Percentiles rank a stretch among this genome's conserved stretches.
Conservation (phyloP, 2,888 invertebrate genomes). For the Tholera decimalis region DNA sequence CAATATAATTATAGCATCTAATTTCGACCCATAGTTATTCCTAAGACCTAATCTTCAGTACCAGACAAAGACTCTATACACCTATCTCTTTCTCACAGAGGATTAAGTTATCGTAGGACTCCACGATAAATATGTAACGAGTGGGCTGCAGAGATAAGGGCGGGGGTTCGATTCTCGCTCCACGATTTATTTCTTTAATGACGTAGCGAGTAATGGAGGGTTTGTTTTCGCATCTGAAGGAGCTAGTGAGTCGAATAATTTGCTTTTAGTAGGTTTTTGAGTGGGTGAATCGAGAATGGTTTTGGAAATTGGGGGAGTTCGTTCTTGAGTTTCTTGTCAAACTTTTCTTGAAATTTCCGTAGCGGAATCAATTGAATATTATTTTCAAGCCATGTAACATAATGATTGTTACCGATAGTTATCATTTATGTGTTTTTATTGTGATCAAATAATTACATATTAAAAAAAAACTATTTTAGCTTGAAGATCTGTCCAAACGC, state of each 20-base stretch:
- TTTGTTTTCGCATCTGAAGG: conserved; percentile 58
- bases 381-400: neutral
- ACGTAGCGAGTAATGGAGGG: conserved; percentile 58
- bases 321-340: neutral
- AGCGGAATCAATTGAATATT: neutral
- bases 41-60: neutral
- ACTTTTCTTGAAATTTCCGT: neutral
- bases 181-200: conserved; percentile 65
- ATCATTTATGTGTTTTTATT: no score
- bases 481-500: no score
- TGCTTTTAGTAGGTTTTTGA: conserved; percentile 54
- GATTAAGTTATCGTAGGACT: conserved; percentile 66
- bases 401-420: neutral
- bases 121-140: conserved; percentile 66
- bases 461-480: no score
- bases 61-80: conserved; percentile 42
- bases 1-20: neutral
- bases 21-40: neutral
- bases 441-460: no score
- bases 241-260: conserved; percentile 49
- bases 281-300: conserved; percentile 14
- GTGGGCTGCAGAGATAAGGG: conserved; percentile 67
- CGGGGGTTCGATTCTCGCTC: conserved; percentile 61
- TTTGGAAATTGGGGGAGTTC: neutral
- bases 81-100: conserved; percentile 47